Conservation (phyloP, 2,797 vertebrate species). For the Phataginus tricuspis region DNA sequence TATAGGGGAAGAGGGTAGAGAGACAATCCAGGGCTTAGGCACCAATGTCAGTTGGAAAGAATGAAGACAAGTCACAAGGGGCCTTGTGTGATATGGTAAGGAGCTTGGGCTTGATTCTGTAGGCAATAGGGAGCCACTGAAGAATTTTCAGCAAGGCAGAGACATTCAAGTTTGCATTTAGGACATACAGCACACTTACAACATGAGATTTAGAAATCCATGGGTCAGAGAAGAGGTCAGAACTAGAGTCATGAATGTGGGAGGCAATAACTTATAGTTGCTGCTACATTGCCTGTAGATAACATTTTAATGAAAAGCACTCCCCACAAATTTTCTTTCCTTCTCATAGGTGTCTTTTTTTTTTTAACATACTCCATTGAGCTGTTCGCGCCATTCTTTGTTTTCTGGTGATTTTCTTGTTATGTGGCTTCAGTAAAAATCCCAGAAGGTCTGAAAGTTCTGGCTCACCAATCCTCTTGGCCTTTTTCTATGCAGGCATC, state of each 20-base stretch:
- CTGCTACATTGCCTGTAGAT: background rate
- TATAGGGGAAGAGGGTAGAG: background rate
- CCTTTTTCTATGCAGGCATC: background rate
- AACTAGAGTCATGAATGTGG: background rate
- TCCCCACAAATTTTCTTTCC: background rate
- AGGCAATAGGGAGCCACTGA: background rate
- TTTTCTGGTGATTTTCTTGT: conserved; percentile 21
- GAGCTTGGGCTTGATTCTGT: background rate
- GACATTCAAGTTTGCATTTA: background rate
- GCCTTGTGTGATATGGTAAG: background rate
- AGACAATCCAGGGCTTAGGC: background rate
- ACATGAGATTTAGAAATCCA: background rate
- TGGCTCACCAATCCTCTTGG: background rate
- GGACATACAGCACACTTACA: background rate
- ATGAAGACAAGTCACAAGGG: background rate
- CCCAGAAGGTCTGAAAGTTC: background rate
- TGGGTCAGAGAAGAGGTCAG: background rate
- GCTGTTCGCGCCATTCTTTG: background rate
- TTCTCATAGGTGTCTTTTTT: background rate
- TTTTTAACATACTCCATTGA: background rate
- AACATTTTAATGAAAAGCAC: conserved; percentile 6
- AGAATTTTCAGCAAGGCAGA: conserved; percentile 37
- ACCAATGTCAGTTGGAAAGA: background rate
- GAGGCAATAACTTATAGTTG: background rate
- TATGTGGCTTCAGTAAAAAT: conserved; percentile 40